phyloP scores from a whole-genome alignment of 2,888 invertebrate genomes.

The Sinohyriopsis cumingii region DNA sequence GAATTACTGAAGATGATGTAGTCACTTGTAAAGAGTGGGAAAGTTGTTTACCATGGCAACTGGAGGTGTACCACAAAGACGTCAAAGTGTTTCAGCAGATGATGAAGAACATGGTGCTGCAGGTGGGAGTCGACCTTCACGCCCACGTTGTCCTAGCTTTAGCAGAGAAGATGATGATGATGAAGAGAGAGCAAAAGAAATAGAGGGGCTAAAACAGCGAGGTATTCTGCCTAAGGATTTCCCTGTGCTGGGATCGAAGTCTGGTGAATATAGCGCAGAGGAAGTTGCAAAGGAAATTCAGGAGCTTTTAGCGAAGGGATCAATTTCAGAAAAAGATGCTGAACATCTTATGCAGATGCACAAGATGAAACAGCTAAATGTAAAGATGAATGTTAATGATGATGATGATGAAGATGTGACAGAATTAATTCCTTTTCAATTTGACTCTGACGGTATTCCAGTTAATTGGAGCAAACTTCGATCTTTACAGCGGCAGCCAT shows the following conservation, averaged over 20 bases:
- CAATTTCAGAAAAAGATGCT: slow-evolving; percentile 18
- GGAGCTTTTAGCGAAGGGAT: slow-evolving; percentile 24
- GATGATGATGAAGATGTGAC: not conserved
- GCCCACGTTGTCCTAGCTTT: no score
- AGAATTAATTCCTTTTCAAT: no score
- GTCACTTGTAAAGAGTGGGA: no score
- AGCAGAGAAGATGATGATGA: no score
- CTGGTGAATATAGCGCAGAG: slow-evolving; percentile 17
- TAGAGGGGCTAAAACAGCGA: slow-evolving; percentile 8
- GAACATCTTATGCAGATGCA: slow-evolving; percentile 1
- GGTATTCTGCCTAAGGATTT: slow-evolving; percentile 22
- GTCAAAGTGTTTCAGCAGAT: no score
- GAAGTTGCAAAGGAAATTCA: slow-evolving; percentile 26
- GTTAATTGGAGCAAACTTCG: slow-evolving; percentile 15
- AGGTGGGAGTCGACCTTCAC: no score
- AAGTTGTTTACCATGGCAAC: no score
- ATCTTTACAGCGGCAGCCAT: slow-evolving; percentile 2
- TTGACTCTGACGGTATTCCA: slow-evolving; percentile 14
- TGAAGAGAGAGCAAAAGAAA: slow-evolving; percentile 2
- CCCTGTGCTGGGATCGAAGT: slow-evolving; percentile 1
- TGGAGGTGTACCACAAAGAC: no score
- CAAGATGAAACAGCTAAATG: slow-evolving; percentile 6
- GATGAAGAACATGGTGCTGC: no score
- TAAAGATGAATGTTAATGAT: not conserved
- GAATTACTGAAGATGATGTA: no score